phyloP scores from a whole-genome alignment of 2,888 invertebrate genomes.

The Cyclophora albipunctata region DNA sequence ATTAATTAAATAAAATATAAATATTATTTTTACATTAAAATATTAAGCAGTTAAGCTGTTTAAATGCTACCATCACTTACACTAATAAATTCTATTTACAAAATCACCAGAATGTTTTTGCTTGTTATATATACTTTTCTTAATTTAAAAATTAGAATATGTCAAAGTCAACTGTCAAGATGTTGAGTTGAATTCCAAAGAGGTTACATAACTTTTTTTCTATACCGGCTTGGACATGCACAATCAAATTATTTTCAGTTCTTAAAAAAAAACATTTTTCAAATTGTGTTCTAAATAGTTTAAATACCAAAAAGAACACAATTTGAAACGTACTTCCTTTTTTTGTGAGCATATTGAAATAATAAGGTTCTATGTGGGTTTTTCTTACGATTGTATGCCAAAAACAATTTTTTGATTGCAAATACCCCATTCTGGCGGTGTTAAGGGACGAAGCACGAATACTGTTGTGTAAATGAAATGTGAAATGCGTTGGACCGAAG shows the following conservation, averaged over 20 bases:
- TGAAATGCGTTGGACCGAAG: conserved; percentile 25
- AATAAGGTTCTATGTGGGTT: conserved; percentile 10
- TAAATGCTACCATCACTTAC: conserved; percentile 67
- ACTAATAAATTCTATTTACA: conserved; percentile 75
- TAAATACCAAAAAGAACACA: too few relatives aligned
- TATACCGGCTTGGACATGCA: too few relatives aligned
- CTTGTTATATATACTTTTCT: conserved; percentile 8
- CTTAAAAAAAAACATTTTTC: too few relatives aligned
- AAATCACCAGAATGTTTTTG: conserved; percentile 64
- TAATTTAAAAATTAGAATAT: conserved; percentile 3
- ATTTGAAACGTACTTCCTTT: too few relatives aligned
- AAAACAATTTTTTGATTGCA: conserved; percentile 42
- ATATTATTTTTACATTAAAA: conserved; percentile 72
- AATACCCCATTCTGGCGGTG: conserved; percentile 63
- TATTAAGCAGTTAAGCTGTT: conserved; percentile 66
- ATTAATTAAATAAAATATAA: conserved; percentile 68
- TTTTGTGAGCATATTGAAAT: too few relatives aligned
- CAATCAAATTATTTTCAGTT: too few relatives aligned
- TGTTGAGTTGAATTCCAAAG: too few relatives aligned
- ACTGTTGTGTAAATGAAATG: conserved; percentile 62
- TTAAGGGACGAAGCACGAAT: conserved; percentile 67
- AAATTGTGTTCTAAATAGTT: too few relatives aligned
- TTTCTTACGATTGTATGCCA: conserved; percentile 17
- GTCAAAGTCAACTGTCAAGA: too few relatives aligned
- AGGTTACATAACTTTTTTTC: too few relatives aligned